Evolutionary conservation across 2,113 vertebrate genomes (phyloP).

Genomic region (Pseudorectes ferrugineus): DNA sequence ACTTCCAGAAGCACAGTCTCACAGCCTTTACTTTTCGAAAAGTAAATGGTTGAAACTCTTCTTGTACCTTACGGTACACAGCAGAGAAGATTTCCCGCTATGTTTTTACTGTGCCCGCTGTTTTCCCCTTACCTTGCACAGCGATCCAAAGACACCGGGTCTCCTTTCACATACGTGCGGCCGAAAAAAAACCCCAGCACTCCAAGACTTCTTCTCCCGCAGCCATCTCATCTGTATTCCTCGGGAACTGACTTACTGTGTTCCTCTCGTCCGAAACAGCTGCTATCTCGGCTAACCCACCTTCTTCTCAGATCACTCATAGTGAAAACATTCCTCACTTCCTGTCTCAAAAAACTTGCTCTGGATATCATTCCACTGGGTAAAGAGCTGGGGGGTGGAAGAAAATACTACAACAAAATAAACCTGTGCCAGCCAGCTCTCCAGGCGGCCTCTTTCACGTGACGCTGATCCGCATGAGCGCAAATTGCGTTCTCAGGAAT

Average conservation of each 20-base stretch:
- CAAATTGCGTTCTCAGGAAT: background rate
- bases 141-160: background rate
- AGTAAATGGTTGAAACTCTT: background rate
- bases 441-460: background rate
- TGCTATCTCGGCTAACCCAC: constrained; percentile 44
- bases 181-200: fast-evolving
- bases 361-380: constrained; percentile 76
- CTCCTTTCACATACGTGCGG: background rate
- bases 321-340: constrained; percentile 80
- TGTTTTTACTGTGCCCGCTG: background rate
- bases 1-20: background rate
- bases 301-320: constrained; percentile 55
- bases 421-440: constrained; percentile 5
- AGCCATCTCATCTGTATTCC: constrained; percentile 61
- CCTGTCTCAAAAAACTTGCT: constrained; percentile 73
- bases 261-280: constrained; percentile 8
- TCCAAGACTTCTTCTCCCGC: background rate
- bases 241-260: constrained; percentile 3
- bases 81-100: background rate
- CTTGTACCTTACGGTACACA: background rate
- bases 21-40: background rate
- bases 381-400: constrained; percentile 44
- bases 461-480: background rate
- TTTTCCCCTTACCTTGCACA: constrained; percentile 20
- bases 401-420: background rate